Evolutionary conservation across 2,888 invertebrate species (phyloP), one percentile per base, ranked within the genome.

Genomic region (Ischnura elegans): DNA sequence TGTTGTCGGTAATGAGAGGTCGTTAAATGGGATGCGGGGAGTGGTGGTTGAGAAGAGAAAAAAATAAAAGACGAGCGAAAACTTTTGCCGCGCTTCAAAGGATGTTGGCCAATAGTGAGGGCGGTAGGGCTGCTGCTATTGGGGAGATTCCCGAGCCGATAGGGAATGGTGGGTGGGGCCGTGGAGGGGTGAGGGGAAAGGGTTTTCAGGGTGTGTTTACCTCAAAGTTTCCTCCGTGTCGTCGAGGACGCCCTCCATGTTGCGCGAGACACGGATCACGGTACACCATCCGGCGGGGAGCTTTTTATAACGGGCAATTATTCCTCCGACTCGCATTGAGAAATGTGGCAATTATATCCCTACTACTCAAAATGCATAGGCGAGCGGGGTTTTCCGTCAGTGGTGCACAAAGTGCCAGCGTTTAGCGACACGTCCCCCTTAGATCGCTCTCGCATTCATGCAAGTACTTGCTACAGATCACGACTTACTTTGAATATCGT

Each of bases 1-100:
- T 86, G 86, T 86, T 86, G 86, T 90, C 43, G 43, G 90, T 90
- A 90, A 90, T 90, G 90, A 90, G 90, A 10, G 66, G 90, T 90
- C 90, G 90, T 90, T 90, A 90, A 90, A 90, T 45, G n/a, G 46
- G 42, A 45, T 45, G 45, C 19, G 25, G 36, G 13, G 76, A 16
- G 36, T 13, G n/a, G n/a, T n/a, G n/a, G n/a, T n/a, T n/a, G n/a
- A n/a, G n/a, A n/a, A n/a, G n/a, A n/a, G n/a, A n/a, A n/a, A 10
- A 76, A 36, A 76, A 29, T 13, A 76, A 76, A 61, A n/a, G 2
- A 51, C n/a, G 61, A 19, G 61, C 36, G 76, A 76, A 76, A 76
- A 76, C 76, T 76, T 76, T 36, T n/a, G 29, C 76, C 25, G 61
- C 25, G 19, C 43, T 21, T 55, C 42, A 61, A 61, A 16, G 61